Evolutionary conservation across 2,888 invertebrate genomes (phyloP).

Genomic region (Rhyacophila evoluta): DNA sequence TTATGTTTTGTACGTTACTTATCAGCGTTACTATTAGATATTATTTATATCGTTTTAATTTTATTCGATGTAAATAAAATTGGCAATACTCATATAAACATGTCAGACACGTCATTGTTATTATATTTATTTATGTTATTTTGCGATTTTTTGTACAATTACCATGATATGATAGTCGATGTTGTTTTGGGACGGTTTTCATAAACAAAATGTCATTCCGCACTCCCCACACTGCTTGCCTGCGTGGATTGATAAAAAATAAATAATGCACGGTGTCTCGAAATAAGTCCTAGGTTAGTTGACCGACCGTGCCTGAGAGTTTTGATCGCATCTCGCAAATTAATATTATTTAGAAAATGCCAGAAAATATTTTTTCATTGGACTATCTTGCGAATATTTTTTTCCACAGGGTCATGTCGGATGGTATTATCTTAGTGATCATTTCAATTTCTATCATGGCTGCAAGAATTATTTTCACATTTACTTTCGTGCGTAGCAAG

Average conservation of each 20-base stretch:
- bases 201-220: background rate
- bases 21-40: no score
- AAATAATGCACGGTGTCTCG: conserved; percentile 1
- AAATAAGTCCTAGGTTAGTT: background rate
- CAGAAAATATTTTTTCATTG: background rate
- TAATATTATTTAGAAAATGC: background rate
- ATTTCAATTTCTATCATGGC: no score
- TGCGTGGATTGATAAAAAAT: background rate
- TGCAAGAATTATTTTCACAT: no score
- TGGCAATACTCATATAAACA: no score
- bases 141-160: background rate
- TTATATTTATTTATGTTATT: no score
- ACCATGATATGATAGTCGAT: background rate
- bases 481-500: no score
- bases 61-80: no score
- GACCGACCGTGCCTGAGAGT: background rate
- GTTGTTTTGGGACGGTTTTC: background rate
- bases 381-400: background rate
- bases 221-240: background rate
- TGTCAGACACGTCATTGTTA: no score
- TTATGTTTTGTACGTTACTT: no score
- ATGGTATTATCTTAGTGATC: no score
- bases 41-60: no score
- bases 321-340: background rate
- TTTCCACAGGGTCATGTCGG: background rate